Evolutionary conservation across 1,140 invertebrate species (phyloP), one percentile per base, ranked within the genome.

Genomic region (Drosophila funebris): DNA sequence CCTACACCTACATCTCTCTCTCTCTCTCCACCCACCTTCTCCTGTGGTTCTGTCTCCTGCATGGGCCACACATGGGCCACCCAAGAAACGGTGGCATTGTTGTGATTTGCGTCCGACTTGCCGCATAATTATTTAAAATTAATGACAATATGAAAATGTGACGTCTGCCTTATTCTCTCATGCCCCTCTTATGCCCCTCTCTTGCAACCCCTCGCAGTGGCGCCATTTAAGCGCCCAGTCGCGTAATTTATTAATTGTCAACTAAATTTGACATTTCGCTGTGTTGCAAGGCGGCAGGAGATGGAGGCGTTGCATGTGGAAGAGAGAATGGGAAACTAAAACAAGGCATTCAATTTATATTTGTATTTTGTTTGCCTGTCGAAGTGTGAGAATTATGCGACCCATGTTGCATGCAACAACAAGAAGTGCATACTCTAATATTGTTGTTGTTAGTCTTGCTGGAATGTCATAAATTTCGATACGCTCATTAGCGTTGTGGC

Each of bases 201-300:
- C 11, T 20, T n/a, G 14, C 3, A 3, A 6, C 11, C 27, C 22
- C 63, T 33, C 50, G 37, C 29, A 52, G 46, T 89, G 83, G 83
- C 83, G 83, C 83, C 84, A 88, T 72, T 88, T 88, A 88, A 88
- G 76, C 78, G 79, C 72, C 46, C 84, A 66, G 69, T 77, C 44
- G 62, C 69, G 88, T 88, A 79, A 88, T 88, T 88, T 88, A 88
- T 88, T 88, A 88, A 88, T 88, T 88, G 83, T 88, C 83, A 88
- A 82, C 83, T 88, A 88, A 88, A 88, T 83, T 88, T 88, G 83
- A 88, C 83, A 89, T 89, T 88, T 88, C 83, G 83, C 83, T 88
- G 83, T 83, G 84, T 76, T 69, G 52, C 43, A 41, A 46, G n/a
- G 48, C 75, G 54, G 41, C 52, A 13, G 18, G 39, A 31, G 41